phyloP scores from a whole-genome alignment of 2,888 invertebrate species.

The Hoplodrina ambigua region DNA sequence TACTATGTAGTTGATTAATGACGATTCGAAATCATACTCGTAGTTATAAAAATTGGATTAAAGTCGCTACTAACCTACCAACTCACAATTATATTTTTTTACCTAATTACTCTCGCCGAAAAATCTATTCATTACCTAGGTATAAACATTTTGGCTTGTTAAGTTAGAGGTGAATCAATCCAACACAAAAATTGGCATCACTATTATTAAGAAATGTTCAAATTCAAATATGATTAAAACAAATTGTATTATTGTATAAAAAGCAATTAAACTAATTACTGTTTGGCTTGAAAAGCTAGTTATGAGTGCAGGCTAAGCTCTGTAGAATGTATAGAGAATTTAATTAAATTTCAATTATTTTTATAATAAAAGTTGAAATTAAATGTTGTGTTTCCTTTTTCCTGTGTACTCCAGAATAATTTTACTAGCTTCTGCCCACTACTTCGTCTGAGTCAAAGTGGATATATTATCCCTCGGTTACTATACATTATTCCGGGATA shows the following conservation, averaged over 20 bases:
- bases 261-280: slow-evolving; percentile 60
- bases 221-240: slow-evolving; percentile 37
- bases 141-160: slow-evolving; percentile 24
- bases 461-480: no score
- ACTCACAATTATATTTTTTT: background rate
- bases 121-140: slow-evolving; percentile 12
- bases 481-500: no score
- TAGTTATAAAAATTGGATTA: no score
- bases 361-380: slow-evolving; percentile 82
- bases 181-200: slow-evolving; percentile 55
- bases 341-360: slow-evolving; percentile 87
- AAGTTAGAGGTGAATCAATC: slow-evolving; percentile 44
- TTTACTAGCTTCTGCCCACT: no score
- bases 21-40: background rate
- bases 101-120: background rate
- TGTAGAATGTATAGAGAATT: slow-evolving; percentile 79
- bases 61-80: background rate
- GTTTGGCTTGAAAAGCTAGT: slow-evolving; percentile 84
- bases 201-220: slow-evolving; percentile 29
- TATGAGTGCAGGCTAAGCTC: slow-evolving; percentile 84
- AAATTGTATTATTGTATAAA: slow-evolving; percentile 49
- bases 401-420: background rate
- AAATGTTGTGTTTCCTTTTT: slow-evolving; percentile 65
- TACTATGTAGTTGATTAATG: background rate
- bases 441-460: no score